Evolutionary conservation across 2,797 vertebrate genomes (phyloP).

Genomic region (Neopelma chrysocephalum): DNA sequence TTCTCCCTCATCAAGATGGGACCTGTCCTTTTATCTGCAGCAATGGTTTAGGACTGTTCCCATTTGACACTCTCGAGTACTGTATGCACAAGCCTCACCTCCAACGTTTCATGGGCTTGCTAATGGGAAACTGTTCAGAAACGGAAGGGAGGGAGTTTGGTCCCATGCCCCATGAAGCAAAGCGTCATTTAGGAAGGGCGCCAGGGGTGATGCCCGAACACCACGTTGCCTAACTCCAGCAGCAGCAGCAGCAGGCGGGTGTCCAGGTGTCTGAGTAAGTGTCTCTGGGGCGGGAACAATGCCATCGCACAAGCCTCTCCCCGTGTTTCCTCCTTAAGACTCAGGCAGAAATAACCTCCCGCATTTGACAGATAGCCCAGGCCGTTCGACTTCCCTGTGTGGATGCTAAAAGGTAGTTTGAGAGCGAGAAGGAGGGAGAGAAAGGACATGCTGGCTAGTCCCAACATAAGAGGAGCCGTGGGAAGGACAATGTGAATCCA

Average conservation of each 20-base stretch:
- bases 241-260: neutral
- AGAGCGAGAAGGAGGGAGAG: neutral
- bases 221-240: neutral
- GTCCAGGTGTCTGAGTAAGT: neutral
- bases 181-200: neutral
- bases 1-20: neutral
- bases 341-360: neutral
- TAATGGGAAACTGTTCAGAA: neutral
- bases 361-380: neutral
- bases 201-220: neutral
- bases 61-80: neutral
- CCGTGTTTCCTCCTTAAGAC: neutral
- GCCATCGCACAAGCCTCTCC: neutral
- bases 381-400: neutral
- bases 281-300: neutral
- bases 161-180: neutral
- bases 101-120: neutral
- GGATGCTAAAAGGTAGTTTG: neutral
- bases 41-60: neutral
- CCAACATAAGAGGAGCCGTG: neutral
- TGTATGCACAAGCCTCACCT: neutral
- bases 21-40: neutral
- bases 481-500: constrained; percentile 20
- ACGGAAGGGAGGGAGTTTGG: neutral
- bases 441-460: constrained; percentile 7